phyloP scores from a whole-genome alignment of 2,888 invertebrate genomes.

The Caenorhabditis sp. region DNA sequence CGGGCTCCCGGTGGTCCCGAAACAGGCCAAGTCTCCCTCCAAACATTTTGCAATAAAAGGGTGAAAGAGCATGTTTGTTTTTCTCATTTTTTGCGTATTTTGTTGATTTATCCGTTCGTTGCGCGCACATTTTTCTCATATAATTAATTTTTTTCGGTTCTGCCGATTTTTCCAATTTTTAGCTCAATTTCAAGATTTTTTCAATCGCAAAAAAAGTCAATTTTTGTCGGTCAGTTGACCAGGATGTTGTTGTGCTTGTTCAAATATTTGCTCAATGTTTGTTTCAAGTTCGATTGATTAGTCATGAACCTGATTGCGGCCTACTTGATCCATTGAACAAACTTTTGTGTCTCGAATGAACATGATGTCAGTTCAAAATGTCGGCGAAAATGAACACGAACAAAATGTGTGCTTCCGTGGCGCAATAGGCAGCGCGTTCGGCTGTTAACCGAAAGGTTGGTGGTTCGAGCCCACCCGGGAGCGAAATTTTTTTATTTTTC shows the following conservation, averaged over 20 bases:
- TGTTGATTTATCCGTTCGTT: slow-evolving; percentile 34
- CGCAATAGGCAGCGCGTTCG: slow-evolving; percentile 79
- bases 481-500: slow-evolving; percentile 35
- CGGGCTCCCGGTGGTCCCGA: no score
- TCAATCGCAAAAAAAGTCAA: no score
- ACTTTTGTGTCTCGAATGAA: no score
- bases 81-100: slow-evolving; percentile 31
- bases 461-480: slow-evolving; percentile 68
- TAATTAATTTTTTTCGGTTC: slow-evolving; percentile 25
- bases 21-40: no score
- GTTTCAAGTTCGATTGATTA: background rate
- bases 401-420: slow-evolving; percentile 53
- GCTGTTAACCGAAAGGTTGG: slow-evolving; percentile 69
- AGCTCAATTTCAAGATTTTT: no score
- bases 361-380: no score
- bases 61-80: slow-evolving; percentile 18
- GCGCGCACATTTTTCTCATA: slow-evolving; percentile 15
- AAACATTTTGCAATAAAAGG: background rate
- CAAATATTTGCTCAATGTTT: background rate
- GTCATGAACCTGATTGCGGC: background rate
- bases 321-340: background rate
- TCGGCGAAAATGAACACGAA: no score
- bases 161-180: slow-evolving; percentile 3
- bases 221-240: background rate
- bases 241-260: background rate